Evolutionary conservation across 2,797 vertebrate genomes (phyloP), one percentile per base, ranked within the genome.

Genomic region (Antrozous pallidus): DNA sequence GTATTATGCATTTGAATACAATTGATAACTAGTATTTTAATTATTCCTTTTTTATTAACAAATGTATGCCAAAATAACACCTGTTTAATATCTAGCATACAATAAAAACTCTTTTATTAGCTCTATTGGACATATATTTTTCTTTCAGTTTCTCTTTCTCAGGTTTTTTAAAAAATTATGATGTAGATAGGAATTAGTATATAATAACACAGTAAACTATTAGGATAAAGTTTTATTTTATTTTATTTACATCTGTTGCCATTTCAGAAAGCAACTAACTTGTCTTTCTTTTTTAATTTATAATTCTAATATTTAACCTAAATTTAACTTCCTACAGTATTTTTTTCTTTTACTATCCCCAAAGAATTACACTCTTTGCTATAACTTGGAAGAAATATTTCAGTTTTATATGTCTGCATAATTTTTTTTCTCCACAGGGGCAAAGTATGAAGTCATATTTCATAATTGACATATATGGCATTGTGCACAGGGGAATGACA

Each of bases 401-500:
- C n/a, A 74, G 49, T 77, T 91, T 96, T 88, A 33, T 33, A 33
- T 47, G n/a, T 80, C 7, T 85, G 20, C 31, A 63, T 93, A 93
- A 9, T 73, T 88, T 79, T 79, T 93, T 69, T 51, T 74, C 33
- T 95, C 65, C 63, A 56, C 24, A 71, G 40, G 40, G 36, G 8
- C 28, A 93, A 86, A 94, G 4, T 61, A 38, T 70, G 75, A 91
- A 89, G 70, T 94, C 47, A 67, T 73, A 73, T 77, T 93, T 96
- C 45, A 40, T 83, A 89, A 73, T 70, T 81, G 77, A 56, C 33
- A 78, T 36, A 65, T 28, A 79, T 84, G 61, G 17, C 6, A 79
- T 58, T 24, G 31, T 42, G n/a, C 70, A 79, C 8, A 63, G 14
- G 13, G 31, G 26, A 85, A 67, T 85, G 63, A 88, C 33, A 82